These are phyloP conservation scores for Temnothorax longispinosus DNA, from an alignment of 1,140 invertebrate species.

Conservation along the genomic window DNA sequence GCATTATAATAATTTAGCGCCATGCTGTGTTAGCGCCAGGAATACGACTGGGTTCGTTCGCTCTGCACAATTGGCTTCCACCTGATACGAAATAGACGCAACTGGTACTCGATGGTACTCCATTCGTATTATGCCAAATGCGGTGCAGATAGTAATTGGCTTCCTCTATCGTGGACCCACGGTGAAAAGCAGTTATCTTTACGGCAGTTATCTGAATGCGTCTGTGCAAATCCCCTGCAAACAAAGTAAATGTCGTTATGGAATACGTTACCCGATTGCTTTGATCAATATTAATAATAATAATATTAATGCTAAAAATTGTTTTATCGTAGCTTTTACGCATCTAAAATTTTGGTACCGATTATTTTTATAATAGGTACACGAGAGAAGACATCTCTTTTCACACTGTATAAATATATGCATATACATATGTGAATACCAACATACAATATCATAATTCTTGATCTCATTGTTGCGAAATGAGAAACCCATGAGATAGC, in stretches of 20 bases:
- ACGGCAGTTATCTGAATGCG: neutral
- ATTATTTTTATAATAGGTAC: neutral
- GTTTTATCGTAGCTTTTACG: neutral
- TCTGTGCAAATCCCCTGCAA: neutral
- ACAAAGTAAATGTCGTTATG: neutral
- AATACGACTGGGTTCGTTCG: slow-evolving; percentile 48
- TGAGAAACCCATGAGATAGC: neutral
- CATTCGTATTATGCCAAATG: slow-evolving; percentile 67
- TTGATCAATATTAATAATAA: neutral
- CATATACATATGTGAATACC: neutral
- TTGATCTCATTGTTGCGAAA: slow-evolving; percentile 13
- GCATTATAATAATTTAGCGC: slow-evolving; percentile 7
- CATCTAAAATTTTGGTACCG: neutral
- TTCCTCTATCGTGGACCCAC: slow-evolving; percentile 43
- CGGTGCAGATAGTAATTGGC: slow-evolving; percentile 68
- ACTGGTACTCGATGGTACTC: slow-evolving; percentile 56
- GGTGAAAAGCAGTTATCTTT: slow-evolving; percentile 39
- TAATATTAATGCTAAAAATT: neutral
- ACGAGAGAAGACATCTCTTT: neutral
- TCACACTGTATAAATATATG: neutral
- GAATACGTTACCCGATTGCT: neutral
- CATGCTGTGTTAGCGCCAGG: slow-evolving; percentile 22
- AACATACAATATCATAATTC: neutral
- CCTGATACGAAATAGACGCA: slow-evolving; percentile 73
- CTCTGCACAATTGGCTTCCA: slow-evolving; percentile 64